Evolutionary conservation across 2,113 vertebrate genomes (phyloP), one percentile per base, ranked within the genome.

Genomic region (Notothenia rossii): DNA sequence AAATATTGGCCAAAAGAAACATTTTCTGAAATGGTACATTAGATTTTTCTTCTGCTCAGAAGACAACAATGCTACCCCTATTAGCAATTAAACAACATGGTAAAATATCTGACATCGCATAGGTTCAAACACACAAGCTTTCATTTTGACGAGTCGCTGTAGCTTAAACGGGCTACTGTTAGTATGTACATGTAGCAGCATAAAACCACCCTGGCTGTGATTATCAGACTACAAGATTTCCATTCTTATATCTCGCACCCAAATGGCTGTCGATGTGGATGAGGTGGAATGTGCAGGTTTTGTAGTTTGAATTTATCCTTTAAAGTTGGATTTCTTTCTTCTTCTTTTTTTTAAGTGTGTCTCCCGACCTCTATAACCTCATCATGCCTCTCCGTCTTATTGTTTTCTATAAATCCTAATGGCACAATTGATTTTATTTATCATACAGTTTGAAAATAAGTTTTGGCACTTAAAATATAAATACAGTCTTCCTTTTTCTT

Each of bases 401-500:
- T 25, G 36, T 65, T 62, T 53, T 33, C 45, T 66, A 80, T n/a
- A 82, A 78, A 80, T 77, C 60, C 89, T 77, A 84, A 82, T 93
- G 92, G 90, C 90, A 93, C 83, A 43, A 79, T 88, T 66, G 51
- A 87, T 82, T 92, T 86, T 45, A 84, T 46, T 89, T 61, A 75
- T 89, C 14, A 48, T 82, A 86, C 80, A 88, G 80, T 82, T 91
- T 86, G 79, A 74, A 89, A 86, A 91, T 86, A 86, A 58, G 72
- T 86, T 91, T 94, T 94, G 92, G 92, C 93, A 94, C 93, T 93
- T 93, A 79, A 91, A 92, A 93, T 91, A 90, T 88, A 89, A 89
- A 90, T 91, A 90, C 82, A 86, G 77, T 92, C 71, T 84, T 72
- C 69, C 72, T 76, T 61, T 74, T 68, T 77, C 78, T 67, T 72